phyloP scores from a whole-genome alignment of 2,888 invertebrate genomes.

The Ptychoptera contaminata region DNA sequence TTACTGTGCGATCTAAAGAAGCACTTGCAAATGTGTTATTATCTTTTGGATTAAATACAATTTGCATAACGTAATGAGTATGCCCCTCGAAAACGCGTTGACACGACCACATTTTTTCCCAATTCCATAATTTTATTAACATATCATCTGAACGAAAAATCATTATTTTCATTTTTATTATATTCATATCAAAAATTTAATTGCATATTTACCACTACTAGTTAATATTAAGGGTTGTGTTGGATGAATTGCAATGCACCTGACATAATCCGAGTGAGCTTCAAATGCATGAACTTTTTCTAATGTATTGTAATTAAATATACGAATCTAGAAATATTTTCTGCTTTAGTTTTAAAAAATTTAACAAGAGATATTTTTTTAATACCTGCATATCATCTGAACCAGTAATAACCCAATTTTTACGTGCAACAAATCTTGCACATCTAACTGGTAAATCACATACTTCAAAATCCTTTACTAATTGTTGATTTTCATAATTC shows the following conservation, averaged over 20 bases:
- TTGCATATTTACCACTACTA: constrained; percentile 66
- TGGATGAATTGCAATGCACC: constrained; percentile 93
- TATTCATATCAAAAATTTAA: not conserved
- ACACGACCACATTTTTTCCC: constrained; percentile 97
- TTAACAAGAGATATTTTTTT: too few species aligned
- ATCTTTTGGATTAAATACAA: constrained; percentile 98
- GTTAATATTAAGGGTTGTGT: constrained; percentile 94
- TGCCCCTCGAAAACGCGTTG: constrained; percentile 99
- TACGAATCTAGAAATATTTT: constrained; percentile 45
- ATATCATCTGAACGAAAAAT: constrained; percentile 66
- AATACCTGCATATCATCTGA: constrained; percentile 77
- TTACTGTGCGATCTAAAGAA: constrained; percentile 93
- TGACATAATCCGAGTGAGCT: constrained; percentile 96
- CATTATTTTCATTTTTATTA: not conserved
- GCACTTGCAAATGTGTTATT: constrained; percentile 99
- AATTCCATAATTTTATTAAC: constrained; percentile 98
- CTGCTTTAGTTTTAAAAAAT: not conserved
- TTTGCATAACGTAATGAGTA: constrained; percentile 99
- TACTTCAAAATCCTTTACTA: constrained; percentile 80
- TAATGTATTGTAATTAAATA: constrained; percentile 97
- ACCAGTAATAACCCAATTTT: constrained; percentile 97
- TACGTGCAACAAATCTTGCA: constrained; percentile 89
- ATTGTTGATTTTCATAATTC: constrained; percentile 92
- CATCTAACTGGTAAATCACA: constrained; percentile 94
- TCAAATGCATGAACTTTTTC: constrained; percentile 93